Conservation (phyloP, 2,888 invertebrate species). For the Sphinx pinastri region DNA sequence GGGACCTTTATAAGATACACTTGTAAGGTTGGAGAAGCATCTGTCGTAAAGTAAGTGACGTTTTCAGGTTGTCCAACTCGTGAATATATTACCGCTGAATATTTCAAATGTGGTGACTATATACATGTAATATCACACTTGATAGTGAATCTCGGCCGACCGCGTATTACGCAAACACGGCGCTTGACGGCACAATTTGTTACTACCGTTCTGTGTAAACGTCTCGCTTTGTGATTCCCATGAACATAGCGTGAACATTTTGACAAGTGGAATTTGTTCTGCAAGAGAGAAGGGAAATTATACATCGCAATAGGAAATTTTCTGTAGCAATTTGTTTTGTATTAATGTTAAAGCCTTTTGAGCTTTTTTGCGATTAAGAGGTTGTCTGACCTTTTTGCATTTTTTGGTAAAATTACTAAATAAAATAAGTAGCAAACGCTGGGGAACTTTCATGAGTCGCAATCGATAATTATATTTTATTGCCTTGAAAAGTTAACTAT, state of each 20-base stretch:
- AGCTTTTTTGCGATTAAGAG: neutral
- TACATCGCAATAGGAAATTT: constrained; percentile 59
- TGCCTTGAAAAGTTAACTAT: too few species aligned
- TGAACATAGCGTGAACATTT: constrained; percentile 76
- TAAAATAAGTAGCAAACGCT: too few species aligned
- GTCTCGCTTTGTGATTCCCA: constrained; percentile 76
- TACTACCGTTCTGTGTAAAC: constrained; percentile 75
- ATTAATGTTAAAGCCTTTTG: constrained; percentile 35
- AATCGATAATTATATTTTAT: too few species aligned
- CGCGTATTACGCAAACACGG: constrained; percentile 66
- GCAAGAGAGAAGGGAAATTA: constrained; percentile 59
- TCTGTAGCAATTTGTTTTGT: constrained; percentile 44
- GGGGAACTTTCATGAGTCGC: too few species aligned
- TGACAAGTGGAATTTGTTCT: constrained; percentile 78
- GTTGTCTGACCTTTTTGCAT: neutral
- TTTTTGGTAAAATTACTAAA: too few species aligned
- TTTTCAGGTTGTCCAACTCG: neutral
- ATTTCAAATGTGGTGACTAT: constrained; percentile 46
- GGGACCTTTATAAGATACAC: neutral
- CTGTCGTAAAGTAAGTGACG: neutral
- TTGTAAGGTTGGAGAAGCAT: neutral
- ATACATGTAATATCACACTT: constrained; percentile 57
- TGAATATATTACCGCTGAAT: constrained; percentile 31
- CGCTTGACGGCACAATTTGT: constrained; percentile 77
- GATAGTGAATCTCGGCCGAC: constrained; percentile 60